phyloP scores from a whole-genome alignment of 2,888 invertebrate species.

The Volucella bombylans region DNA sequence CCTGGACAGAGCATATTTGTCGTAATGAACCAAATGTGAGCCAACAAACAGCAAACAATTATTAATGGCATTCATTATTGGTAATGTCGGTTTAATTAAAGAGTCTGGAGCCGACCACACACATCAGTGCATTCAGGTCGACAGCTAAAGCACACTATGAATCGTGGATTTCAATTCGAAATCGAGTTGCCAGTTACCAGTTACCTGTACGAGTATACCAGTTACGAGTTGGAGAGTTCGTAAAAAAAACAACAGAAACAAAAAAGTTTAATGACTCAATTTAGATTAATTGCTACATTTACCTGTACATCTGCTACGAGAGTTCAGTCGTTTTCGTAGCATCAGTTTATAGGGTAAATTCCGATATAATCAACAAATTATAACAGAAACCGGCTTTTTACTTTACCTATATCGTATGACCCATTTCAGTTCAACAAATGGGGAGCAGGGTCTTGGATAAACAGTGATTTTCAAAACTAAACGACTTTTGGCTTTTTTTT shows the following conservation, averaged over 20 bases:
- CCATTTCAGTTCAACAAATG: no score
- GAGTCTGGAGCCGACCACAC: conserved; percentile 69
- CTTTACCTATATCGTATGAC: no score
- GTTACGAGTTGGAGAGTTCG: conserved; percentile 15
- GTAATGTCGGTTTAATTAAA: conserved; percentile 66
- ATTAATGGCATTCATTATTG: conserved; percentile 71
- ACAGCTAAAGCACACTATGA: neutral
- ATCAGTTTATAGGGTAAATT: no score
- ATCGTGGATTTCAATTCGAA: conserved; percentile 32
- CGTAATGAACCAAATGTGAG: conserved; percentile 17
- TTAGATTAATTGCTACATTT: conserved; percentile 65
- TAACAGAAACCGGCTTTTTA: no score
- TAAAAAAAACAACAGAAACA: conserved; percentile 17
- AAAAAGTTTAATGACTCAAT: conserved; percentile 65
- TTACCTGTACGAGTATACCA: no score
- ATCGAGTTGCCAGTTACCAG: conserved; percentile 12
- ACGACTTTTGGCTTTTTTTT: no score
- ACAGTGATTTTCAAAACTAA: no score
- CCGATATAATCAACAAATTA: no score
- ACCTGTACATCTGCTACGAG: conserved; percentile 38
- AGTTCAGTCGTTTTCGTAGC: conserved; percentile 1
- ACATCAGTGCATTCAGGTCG: conserved; percentile 19
- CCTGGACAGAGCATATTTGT: conserved; percentile 2
- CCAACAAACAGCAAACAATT: conserved; percentile 62
- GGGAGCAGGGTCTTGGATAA: no score